A percentile compares a stretch with the other conserved stretches of the same genome.
Conservation (phyloP, 2,888 invertebrate species). For the Ditylenchus weischeri region DNA sequence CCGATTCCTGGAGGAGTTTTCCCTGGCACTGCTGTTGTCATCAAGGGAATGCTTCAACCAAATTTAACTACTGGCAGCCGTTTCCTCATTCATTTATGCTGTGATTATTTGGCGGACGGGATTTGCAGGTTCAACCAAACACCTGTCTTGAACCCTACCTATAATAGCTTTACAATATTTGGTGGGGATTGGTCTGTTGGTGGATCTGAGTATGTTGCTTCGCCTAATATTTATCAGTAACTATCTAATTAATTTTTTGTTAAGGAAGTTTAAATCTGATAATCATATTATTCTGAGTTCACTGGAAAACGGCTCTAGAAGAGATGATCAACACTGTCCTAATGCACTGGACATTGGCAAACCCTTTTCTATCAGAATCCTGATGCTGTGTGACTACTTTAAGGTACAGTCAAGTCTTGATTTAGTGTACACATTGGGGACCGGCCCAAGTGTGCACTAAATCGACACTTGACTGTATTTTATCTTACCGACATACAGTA, state of each 20-base stretch:
- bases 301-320: constrained; percentile 52
- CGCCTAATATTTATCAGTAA: too few relatives aligned
- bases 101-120: constrained; percentile 51
- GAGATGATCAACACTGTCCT: constrained; percentile 36
- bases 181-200: too few relatives aligned
- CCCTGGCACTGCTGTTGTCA: constrained; percentile 46
- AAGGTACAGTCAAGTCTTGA: constrained; percentile 37
- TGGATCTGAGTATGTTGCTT: constrained; percentile 14
- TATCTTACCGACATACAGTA: background rate
- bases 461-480: too few relatives aligned
- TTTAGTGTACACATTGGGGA: too few relatives aligned
- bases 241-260: background rate
- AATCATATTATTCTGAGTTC: constrained; percentile 51
- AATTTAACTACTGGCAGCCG: constrained; percentile 18
- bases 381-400: constrained; percentile 47
- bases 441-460: too few relatives aligned
- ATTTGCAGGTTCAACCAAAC: constrained; percentile 31
- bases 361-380: constrained; percentile 47
- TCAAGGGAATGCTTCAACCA: constrained; percentile 46
- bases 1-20: constrained; percentile 51
- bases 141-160: constrained; percentile 44
- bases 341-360: constrained; percentile 46
- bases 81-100: constrained; percentile 53
- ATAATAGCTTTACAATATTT: too few relatives aligned
- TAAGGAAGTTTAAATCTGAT: constrained; percentile 42